phyloP scores from a whole-genome alignment of 1,140 invertebrate species.

The Dufourea novaeangliae region DNA sequence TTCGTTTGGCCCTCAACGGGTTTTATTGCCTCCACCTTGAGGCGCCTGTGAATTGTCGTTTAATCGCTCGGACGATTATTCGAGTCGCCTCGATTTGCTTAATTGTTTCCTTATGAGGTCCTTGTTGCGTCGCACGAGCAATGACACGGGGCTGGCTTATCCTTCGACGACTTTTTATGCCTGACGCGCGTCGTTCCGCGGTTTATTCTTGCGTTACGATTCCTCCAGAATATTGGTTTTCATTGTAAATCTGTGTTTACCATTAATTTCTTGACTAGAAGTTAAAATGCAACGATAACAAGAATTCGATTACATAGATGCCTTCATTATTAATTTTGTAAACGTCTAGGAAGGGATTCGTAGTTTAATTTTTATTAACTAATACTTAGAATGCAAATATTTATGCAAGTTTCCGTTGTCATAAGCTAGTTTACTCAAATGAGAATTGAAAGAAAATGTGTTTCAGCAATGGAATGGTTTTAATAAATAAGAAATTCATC shows the following conservation, averaged over 20 bases:
- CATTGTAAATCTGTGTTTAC: background rate
- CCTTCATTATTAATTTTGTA: background rate
- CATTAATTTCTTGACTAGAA: background rate
- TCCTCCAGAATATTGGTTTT: background rate
- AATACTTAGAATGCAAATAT: no score
- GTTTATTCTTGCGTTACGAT: slow-evolving; percentile 10
- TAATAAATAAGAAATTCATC: no score
- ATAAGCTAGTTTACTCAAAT: no score
- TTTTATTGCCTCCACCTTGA: slow-evolving; percentile 71
- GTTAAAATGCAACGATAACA: background rate
- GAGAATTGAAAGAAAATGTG: no score
- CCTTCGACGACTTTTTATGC: slow-evolving; percentile 2
- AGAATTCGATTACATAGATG: background rate
- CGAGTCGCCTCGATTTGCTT: slow-evolving; percentile 56
- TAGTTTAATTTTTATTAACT: no score
- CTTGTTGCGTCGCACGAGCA: slow-evolving; percentile 26
- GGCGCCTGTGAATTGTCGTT: slow-evolving; percentile 60
- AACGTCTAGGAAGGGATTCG: no score
- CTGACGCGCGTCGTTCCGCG: background rate
- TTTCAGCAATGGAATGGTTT: no score
- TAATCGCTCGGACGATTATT: slow-evolving; percentile 63
- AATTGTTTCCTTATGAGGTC: slow-evolving; percentile 56
- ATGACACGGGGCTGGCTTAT: background rate
- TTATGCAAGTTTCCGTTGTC: no score
- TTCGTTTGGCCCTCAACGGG: slow-evolving; percentile 62